A percentile compares a stretch with the other conserved stretches of the same genome.
Conservation (phyloP, 2,888 invertebrate species). For the Lasioglossum villosulum region DNA sequence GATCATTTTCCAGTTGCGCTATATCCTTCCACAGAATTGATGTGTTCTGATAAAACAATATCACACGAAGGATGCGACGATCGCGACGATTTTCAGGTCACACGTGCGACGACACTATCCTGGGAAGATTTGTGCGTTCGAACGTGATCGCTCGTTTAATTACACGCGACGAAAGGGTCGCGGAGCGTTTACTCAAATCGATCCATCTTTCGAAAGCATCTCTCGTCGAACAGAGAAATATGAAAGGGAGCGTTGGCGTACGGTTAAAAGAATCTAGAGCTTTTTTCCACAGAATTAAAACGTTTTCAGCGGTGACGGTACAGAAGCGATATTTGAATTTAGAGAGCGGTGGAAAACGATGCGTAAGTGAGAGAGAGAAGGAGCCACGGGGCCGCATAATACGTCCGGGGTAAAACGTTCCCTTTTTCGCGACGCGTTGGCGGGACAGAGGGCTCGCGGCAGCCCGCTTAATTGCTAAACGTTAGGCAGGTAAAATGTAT, state of each 20-base stretch:
- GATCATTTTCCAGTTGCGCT: not conserved
- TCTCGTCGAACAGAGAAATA: not conserved
- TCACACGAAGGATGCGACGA: not conserved
- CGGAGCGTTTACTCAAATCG: not conserved
- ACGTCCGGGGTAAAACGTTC: conserved; percentile 23
- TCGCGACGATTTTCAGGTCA: not conserved
- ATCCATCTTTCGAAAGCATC: not conserved
- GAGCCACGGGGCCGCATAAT: not conserved
- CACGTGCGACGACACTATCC: not conserved
- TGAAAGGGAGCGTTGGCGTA: not conserved
- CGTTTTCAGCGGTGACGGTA: conserved; percentile 6
- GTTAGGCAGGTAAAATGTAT: conserved; percentile 25
- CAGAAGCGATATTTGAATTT: conserved; percentile 7
- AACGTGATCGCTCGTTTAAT: not conserved
- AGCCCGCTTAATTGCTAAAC: conserved; percentile 37
- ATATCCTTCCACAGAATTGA: not conserved
- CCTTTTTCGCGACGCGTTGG: not conserved
- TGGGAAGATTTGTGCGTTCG: not conserved
- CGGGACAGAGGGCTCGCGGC: not conserved
- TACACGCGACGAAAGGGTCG: not conserved
- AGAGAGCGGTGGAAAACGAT: not conserved
- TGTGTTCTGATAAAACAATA: not conserved
- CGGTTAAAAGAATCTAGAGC: not conserved
- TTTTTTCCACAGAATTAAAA: conserved; percentile 8
- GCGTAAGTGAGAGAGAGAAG: not conserved